phyloP scores from a whole-genome alignment of 1,140 invertebrate species.

The Drosophila pseudoananassae region DNA sequence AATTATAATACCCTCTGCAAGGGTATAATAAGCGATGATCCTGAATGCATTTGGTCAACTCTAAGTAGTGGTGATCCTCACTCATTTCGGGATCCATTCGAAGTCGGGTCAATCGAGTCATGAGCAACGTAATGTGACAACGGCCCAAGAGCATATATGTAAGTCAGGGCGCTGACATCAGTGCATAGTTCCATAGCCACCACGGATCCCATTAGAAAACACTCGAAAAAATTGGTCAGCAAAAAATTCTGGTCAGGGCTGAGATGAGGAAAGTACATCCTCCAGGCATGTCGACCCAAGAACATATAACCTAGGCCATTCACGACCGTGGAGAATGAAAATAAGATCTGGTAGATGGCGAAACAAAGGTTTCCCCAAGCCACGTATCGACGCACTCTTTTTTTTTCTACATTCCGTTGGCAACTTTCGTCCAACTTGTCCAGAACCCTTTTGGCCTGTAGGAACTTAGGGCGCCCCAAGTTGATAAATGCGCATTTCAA shows the following conservation, averaged over 20 bases:
- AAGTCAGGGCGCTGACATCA: conserved; percentile 49
- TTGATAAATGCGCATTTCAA: conserved; percentile 41
- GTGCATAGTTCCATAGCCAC: conserved; percentile 50
- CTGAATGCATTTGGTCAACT: conserved; percentile 47
- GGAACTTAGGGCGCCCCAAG: conserved; percentile 17
- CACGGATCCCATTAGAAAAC: conserved; percentile 16
- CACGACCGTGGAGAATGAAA: conserved; percentile 23
- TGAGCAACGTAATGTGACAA: conserved; percentile 44
- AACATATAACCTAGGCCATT: conserved; percentile 6
- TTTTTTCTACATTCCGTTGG: background rate
- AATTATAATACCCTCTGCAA: no score
- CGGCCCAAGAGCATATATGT: conserved; percentile 41
- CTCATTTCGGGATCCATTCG: conserved; percentile 4
- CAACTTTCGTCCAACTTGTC: conserved; percentile 52
- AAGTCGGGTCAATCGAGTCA: conserved; percentile 21
- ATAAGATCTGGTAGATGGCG: conserved; percentile 23
- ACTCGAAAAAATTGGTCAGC: conserved; percentile 18
- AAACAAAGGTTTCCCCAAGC: conserved; percentile 31
- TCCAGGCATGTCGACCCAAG: conserved; percentile 38
- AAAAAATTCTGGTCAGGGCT: conserved; percentile 28
- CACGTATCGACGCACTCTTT: conserved; percentile 30
- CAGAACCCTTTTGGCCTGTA: conserved; percentile 31
- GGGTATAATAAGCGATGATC: conserved; percentile 56
- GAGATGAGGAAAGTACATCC: conserved; percentile 49
- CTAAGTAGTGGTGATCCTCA: conserved; percentile 33